Evolutionary conservation across 2,113 vertebrate species (phyloP), one percentile per base, ranked within the genome.

Genomic region (Peromyscus leucopus): DNA sequence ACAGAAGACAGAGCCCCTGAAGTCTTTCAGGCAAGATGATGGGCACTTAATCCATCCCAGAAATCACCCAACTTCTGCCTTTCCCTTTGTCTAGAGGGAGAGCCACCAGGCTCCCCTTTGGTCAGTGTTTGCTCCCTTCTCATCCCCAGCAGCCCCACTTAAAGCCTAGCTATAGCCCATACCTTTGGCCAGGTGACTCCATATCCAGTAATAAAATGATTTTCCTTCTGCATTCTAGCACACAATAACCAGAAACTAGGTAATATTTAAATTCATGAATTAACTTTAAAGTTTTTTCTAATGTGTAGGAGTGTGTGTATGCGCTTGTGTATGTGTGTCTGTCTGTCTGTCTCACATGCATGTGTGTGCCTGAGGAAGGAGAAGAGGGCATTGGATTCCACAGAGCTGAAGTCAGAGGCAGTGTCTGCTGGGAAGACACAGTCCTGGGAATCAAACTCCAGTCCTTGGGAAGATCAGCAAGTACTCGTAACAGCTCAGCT

Each of bases 261-360:
- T 87, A 10, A 84, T 69, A 72, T n/a, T 55, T 89, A 39, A 83
- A 95, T 74, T 63, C 72, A 69, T 91, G n/a, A 88, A 78, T 57
- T 90, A 88, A 83, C 69, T 76, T 61, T 28, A 82, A 31, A 21
- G 61, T 33, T 84, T 17, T 46, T 78, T 78, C 15, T 39, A 12
- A 51, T 31, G 7, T 31, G 42, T 17, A 16, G 39, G 4, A 5
- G 42, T 24, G 74, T 28, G 39, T 42, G 72, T 69, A 33, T 71
- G 31, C 33, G 67, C 33, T 2, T 69, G 67, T 69, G 31, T 69
- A 1, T 71, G 69, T 72, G 5, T 71, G 71, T 72, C 1, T 75
- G 39, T 75, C 8, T 75, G 39, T 76, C 10, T 76, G 74, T 75
- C n/a, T 75, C 39, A 22, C n/a, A 21, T 55, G 78, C 31, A 55